Percentiles rank a stretch among this genome's conserved stretches.
Evolutionary conservation across 1,140 invertebrate genomes (phyloP).

Genomic region (Colletes gigas): DNA sequence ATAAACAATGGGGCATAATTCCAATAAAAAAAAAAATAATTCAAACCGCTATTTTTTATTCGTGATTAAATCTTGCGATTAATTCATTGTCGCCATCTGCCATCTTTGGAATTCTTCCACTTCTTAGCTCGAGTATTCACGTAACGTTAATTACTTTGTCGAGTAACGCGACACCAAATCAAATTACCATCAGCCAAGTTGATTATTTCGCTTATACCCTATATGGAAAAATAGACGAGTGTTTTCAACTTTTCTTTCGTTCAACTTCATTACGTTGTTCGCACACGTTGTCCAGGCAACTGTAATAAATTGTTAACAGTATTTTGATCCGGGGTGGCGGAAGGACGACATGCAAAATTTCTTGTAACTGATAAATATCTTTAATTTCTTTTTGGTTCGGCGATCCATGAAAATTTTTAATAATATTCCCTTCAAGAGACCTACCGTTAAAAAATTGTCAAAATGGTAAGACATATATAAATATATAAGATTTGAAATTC

Average conservation of each 20-base stretch:
- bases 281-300: slow-evolving; percentile 46
- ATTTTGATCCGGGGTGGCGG: slow-evolving; percentile 30
- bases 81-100: too few relatives aligned
- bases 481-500: background rate
- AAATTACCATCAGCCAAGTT: too few relatives aligned
- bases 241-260: slow-evolving; percentile 21
- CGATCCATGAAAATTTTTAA: slow-evolving; percentile 3
- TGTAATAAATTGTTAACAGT: slow-evolving; percentile 48
- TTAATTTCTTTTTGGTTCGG: background rate
- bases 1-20: too few relatives aligned
- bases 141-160: too few relatives aligned
- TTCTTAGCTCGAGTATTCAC: too few relatives aligned
- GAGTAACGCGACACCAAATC: too few relatives aligned
- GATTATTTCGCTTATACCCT: background rate
- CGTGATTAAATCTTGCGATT: too few relatives aligned
- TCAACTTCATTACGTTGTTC: background rate
- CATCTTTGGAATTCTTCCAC: too few relatives aligned
- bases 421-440: slow-evolving; percentile 8
- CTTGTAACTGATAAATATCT: slow-evolving; percentile 8
- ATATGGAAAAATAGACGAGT: background rate
- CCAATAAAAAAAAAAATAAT: too few relatives aligned
- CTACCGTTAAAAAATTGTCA: slow-evolving; percentile 1
- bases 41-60: too few relatives aligned
- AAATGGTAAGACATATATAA: slow-evolving; percentile 35
- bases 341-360: slow-evolving; percentile 49